Evolutionary conservation across 2,888 invertebrate species (phyloP), one percentile per base, ranked within the genome.

Genomic region (Caenorhabditis panamensis): DNA sequence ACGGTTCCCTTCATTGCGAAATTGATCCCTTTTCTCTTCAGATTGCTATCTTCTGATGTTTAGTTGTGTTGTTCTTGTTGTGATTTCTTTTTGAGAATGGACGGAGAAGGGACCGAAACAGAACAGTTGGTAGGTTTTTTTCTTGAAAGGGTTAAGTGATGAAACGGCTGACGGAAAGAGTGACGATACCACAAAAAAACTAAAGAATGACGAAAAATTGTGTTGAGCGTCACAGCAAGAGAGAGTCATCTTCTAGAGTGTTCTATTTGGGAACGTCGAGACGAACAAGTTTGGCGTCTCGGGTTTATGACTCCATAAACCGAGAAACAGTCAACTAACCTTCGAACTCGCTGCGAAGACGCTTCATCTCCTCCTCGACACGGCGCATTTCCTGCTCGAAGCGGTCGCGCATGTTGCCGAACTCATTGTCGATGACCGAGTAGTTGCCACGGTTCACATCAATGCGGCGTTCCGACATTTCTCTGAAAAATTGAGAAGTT

Each of bases 311-410:
- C 62, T 28, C 44, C 4, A 6, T 51, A n/a, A 62, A 36, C 6
- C 13, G 22, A 13, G 54, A 13, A n/a, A 28, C 26, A 20, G 75
- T 18, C 51, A 58, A 58, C 62, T 24, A 26, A 86, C 89, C 90
- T 79, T 89, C 89, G 75, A 91, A 90, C 61, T 91, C 91, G 41
- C 83, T 85, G 36, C 91, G 87, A 66, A 91, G 86, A 41, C 91
- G 88, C 61, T 82, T 84, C 97, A 97, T 97, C 93, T 97, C 97
- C 91, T 96, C 96, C 93, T 97, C 97, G 95, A 97, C 97, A 93
- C 96, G 96, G 91, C 95, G 94, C 97, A 97, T 97, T 94, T 97
- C 97, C 85, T 72, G 68, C 75, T 87, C 87, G 75, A 87, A 87
- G n/a, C 96, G 94, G 92, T 96, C 96, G 91, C 96, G 94, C 92